These are phyloP conservation scores for Heteromyza rotundicornis DNA, from an alignment of 2,888 invertebrate genomes.

Conservation along the genomic window DNA sequence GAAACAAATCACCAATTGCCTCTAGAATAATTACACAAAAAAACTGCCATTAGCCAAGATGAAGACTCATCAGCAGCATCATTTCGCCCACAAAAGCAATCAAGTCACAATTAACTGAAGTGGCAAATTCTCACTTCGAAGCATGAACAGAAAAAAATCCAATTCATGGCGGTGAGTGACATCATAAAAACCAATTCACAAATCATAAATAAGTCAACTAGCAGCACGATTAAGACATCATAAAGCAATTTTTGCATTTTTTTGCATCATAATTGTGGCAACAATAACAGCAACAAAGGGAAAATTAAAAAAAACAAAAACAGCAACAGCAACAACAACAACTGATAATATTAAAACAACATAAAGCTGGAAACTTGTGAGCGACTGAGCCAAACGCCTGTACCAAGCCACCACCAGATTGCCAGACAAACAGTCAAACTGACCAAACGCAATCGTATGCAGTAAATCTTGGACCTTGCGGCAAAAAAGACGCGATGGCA, in stretches of 20 bases:
- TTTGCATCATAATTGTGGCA: no score
- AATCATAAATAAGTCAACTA: conserved; percentile 58
- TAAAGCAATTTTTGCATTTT: conserved; percentile 37
- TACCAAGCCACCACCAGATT: conserved; percentile 2
- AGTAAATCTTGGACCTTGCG: conserved; percentile 31
- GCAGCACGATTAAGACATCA: conserved; percentile 38
- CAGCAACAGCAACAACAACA: neutral
- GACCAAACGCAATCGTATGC: conserved; percentile 23
- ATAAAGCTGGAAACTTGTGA: neutral
- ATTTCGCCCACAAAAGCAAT: no score
- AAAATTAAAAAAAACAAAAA: conserved; percentile 8
- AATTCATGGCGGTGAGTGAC: no score
- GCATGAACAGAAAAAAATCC: conserved; percentile 42
- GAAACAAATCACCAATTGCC: no score
- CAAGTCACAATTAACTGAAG: conserved; percentile 53
- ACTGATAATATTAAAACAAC: neutral
- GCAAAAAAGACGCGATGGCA: conserved; percentile 27
- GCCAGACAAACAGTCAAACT: conserved; percentile 13
- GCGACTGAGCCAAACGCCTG: neutral
- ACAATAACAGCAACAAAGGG: no score
- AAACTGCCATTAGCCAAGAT: no score
- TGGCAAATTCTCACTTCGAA: conserved; percentile 55
- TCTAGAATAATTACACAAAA: no score
- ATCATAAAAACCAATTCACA: conserved; percentile 58
- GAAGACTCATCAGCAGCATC: no score